Evolutionary conservation across 2,888 invertebrate genomes (phyloP).

Genomic region (Sesia apiformis): DNA sequence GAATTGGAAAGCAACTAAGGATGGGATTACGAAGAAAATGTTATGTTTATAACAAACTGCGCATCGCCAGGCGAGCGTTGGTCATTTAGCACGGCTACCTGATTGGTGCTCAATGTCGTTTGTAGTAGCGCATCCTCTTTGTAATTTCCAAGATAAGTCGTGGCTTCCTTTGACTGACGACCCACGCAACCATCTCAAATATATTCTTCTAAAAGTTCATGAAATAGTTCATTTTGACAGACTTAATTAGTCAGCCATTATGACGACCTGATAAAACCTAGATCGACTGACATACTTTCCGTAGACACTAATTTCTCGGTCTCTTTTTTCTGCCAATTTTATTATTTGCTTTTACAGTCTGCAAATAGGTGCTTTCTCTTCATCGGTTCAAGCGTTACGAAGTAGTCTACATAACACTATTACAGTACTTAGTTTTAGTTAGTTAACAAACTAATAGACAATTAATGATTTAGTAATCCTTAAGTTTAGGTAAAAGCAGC

Average conservation of each 20-base stretch:
- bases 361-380: constrained; percentile 2
- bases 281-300: constrained; percentile 17
- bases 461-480: too few relatives aligned
- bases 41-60: constrained; percentile 1
- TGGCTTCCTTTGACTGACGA: constrained; percentile 42
- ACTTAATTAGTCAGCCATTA: too few relatives aligned
- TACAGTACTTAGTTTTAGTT: too few relatives aligned
- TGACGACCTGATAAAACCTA: constrained; percentile 5
- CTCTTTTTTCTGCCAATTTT: constrained; percentile 24
- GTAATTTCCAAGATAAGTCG: constrained; percentile 62
- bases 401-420: too few relatives aligned
- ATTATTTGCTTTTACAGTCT: constrained; percentile 18
- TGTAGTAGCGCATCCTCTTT: constrained; percentile 54
- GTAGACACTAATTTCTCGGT: constrained; percentile 29
- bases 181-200: constrained; percentile 2
- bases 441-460: too few relatives aligned
- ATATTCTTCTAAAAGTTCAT: too few relatives aligned
- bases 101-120: constrained; percentile 68
- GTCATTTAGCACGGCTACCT: constrained; percentile 30
- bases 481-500: background rate
- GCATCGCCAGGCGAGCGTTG: constrained; percentile 5
- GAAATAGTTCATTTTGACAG: too few relatives aligned
- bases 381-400: background rate
- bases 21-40: too few relatives aligned
- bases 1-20: too few relatives aligned